A percentile compares a stretch with the other conserved stretches of the same genome.
These are phyloP conservation scores for Tachycineta bicolor DNA, from an alignment of 2,113 vertebrate species.

Conservation along the genomic window DNA sequence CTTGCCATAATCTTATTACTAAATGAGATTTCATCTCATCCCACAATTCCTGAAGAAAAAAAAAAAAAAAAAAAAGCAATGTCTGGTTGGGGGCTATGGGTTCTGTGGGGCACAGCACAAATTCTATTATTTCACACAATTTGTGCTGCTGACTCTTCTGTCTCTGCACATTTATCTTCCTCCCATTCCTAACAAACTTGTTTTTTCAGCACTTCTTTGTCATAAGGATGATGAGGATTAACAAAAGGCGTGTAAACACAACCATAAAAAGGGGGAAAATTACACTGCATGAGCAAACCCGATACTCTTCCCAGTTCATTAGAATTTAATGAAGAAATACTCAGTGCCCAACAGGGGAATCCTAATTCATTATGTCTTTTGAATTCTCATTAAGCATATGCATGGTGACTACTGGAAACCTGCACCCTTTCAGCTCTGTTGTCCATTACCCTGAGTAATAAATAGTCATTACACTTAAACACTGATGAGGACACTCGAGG, in stretches of 20 bases:
- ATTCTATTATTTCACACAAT: not conserved
- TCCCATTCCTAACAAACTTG: not conserved
- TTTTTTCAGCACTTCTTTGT: constrained; percentile 2
- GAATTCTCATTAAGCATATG: constrained; percentile 50
- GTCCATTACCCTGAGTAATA: constrained; percentile 6
- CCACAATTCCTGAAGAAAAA: not conserved
- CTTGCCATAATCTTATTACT: not conserved
- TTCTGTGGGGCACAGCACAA: not conserved
- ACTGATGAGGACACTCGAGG: not conserved
- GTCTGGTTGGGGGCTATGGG: not conserved
- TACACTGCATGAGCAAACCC: constrained; percentile 14
- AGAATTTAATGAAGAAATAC: constrained; percentile 65
- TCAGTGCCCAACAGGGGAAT: constrained; percentile 50
- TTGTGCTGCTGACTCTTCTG: not conserved
- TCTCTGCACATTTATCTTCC: not conserved
- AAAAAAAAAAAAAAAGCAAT: not conserved
- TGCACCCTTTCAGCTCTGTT: not conserved
- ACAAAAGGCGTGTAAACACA: constrained; percentile 1
- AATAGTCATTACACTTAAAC: constrained; percentile 6
- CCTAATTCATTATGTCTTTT: constrained; percentile 60
- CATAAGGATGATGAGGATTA: constrained; percentile 3
- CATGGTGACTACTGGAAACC: constrained; percentile 1
- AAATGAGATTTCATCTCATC: not conserved
- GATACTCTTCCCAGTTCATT: constrained; percentile 47
- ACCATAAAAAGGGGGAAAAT: not conserved